Conservation (phyloP, 2,113 vertebrate genomes). For the Strix aluco region DNA sequence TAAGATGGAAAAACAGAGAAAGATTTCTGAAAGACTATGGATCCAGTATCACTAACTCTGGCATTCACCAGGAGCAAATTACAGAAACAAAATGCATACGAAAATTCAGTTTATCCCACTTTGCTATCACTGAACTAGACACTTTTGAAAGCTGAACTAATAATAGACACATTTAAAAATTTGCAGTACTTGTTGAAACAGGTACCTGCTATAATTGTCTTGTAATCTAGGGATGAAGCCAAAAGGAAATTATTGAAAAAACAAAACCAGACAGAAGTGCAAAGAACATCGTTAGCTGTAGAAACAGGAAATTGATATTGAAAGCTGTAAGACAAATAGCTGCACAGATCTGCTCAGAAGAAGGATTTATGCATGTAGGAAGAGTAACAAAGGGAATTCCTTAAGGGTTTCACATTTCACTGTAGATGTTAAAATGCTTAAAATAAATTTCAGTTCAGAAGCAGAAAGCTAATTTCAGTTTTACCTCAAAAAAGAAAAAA, state of each 20-base stretch:
- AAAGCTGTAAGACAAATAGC: not conserved
- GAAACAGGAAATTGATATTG: not conserved
- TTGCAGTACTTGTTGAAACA: not conserved
- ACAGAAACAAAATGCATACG: not conserved
- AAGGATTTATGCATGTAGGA: not conserved
- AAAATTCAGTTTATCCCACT: not conserved
- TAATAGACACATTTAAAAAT: not conserved
- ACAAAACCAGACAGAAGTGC: not conserved
- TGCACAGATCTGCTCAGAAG: not conserved
- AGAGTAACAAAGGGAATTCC: not conserved
- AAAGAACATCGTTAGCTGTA: not conserved
- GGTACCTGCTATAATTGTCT: not conserved
- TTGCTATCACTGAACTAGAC: not conserved
- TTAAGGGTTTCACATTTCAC: not conserved
- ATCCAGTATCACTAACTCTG: not conserved
- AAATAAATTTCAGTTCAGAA: not conserved
- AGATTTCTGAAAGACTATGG: not conserved
- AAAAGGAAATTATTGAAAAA: slow-evolving; percentile 16
- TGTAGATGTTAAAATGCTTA: not conserved
- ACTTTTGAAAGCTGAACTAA: not conserved
- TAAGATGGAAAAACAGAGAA: not conserved
- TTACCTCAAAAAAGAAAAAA: not conserved
- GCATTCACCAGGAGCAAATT: not conserved
- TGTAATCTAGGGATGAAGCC: not conserved
- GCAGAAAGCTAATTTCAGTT: not conserved